Evolutionary conservation across 2,113 vertebrate species (phyloP).

Genomic region (Corythornis vintsioides): DNA sequence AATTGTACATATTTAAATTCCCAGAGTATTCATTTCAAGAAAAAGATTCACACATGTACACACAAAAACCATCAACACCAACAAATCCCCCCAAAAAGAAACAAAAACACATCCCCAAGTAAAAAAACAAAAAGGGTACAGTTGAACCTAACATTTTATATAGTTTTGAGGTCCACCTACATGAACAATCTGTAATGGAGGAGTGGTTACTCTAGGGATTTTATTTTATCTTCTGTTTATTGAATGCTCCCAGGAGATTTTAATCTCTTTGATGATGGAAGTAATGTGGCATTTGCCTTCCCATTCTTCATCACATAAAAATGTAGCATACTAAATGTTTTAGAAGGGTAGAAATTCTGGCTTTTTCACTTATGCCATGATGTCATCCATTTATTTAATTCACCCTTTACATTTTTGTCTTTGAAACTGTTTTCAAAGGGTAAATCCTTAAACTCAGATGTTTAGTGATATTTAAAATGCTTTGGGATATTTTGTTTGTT

Average conservation of each 20-base stretch:
- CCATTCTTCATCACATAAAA: neutral
- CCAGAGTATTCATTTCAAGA: neutral
- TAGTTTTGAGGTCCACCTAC: neutral
- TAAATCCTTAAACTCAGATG: neutral
- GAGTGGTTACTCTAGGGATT: neutral
- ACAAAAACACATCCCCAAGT: neutral
- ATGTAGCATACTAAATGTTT: neutral
- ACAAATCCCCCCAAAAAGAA: neutral
- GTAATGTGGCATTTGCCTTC: neutral
- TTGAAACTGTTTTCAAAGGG: neutral
- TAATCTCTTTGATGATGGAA: neutral
- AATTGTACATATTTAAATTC: neutral
- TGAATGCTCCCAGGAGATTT: neutral
- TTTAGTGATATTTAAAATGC: neutral
- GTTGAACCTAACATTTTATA: neutral
- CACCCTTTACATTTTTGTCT: neutral
- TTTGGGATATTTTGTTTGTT: neutral
- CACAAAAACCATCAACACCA: neutral
- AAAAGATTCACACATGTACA: rapidly evolving
- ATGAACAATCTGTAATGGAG: neutral
- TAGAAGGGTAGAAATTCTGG: neutral
- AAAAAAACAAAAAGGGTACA: neutral
- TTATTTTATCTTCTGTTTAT: neutral
- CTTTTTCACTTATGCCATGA: neutral
- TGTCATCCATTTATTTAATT: neutral